phyloP scores from a whole-genome alignment of 1,140 invertebrate species.

The Thereuonema tuberculata region DNA sequence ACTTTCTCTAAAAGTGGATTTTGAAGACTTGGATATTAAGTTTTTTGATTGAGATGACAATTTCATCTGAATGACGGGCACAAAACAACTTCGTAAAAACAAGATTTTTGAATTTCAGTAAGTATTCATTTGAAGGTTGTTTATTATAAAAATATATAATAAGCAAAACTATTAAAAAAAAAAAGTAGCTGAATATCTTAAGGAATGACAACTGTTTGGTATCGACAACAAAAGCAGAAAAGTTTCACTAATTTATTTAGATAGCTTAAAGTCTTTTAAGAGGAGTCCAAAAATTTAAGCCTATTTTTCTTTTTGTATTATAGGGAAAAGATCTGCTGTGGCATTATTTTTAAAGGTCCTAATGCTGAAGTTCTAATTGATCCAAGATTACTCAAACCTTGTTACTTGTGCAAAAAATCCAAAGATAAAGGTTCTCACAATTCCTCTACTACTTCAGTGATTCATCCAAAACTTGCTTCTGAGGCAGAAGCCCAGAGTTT shows the following conservation, averaged over 20 bases:
- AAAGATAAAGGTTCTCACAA: background rate
- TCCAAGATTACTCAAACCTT: slow-evolving; percentile 44
- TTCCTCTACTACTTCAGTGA: background rate
- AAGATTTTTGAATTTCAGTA: no score
- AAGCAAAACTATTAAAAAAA: background rate
- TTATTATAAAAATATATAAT: background rate
- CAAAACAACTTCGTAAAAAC: no score
- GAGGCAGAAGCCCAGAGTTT: background rate
- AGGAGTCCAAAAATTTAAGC: no score
- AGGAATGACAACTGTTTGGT: background rate
- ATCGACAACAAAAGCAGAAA: background rate
- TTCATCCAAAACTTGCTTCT: background rate
- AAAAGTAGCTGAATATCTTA: background rate
- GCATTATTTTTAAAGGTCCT: slow-evolving; percentile 50
- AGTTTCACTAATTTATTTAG: background rate
- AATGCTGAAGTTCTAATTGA: slow-evolving; percentile 50
- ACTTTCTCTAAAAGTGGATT: no score
- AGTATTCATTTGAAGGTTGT: no score
- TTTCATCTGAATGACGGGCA: no score
- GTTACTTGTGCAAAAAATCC: slow-evolving; percentile 33
- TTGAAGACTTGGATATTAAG: no score
- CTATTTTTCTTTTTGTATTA: slow-evolving; percentile 23
- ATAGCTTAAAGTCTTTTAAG: background rate
- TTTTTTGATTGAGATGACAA: no score
- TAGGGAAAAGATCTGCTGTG: slow-evolving; percentile 56